phyloP scores from a whole-genome alignment of 2,888 invertebrate species.

The Ophion costatus region DNA sequence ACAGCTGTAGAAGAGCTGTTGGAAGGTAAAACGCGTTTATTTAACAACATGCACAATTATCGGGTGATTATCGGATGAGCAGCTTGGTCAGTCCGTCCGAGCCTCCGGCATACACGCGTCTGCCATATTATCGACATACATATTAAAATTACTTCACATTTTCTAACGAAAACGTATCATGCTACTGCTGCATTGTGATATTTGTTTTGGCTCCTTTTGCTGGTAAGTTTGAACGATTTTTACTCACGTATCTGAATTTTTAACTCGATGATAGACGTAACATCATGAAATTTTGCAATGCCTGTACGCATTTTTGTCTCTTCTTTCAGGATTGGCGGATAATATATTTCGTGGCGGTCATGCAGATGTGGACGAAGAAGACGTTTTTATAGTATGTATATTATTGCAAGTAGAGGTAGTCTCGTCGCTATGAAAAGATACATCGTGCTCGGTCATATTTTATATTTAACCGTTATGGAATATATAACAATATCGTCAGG shows the following conservation, averaged over 20 bases:
- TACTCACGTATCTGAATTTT: not conserved
- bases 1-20: constrained; percentile 95
- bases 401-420: not conserved
- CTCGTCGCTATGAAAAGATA: not conserved
- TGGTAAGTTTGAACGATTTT: constrained; percentile 63
- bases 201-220: constrained; percentile 31
- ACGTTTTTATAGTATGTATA: constrained; percentile 94
- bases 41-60: constrained; percentile 5
- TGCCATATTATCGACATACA: not conserved
- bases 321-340: constrained; percentile 89
- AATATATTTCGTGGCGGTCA: constrained; percentile 88
- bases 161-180: constrained; percentile 41
- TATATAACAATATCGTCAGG: not conserved
- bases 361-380: constrained; percentile 94
- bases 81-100: not conserved
- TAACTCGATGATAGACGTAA: not conserved
- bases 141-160: constrained; percentile 20
- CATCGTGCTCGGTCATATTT: not conserved
- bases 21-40: constrained; percentile 89
- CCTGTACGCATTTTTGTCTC: constrained; percentile 68
- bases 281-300: not conserved
- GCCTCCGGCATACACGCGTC: not conserved
- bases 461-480: not conserved
- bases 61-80: not conserved
- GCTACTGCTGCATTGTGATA: constrained; percentile 50